A percentile compares a stretch with the other conserved stretches of the same genome.
These are phyloP conservation scores for Patiria pectinifera DNA, from an alignment of 53 echinoderm and acorn worm species.

Conservation along the genomic window DNA sequence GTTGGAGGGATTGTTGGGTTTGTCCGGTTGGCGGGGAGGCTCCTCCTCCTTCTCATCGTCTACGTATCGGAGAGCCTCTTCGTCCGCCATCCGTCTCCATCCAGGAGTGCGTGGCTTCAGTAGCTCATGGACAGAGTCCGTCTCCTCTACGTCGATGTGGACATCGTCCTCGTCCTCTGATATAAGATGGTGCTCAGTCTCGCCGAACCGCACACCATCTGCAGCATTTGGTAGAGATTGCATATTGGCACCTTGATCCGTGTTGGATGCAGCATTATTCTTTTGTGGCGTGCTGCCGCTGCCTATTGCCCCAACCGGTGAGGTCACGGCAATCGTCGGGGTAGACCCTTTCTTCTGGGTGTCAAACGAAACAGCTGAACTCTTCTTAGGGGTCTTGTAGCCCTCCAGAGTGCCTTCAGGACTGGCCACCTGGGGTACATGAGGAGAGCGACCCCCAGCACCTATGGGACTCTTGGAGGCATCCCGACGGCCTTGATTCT, in stretches of 20 bases:
- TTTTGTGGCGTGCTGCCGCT: neutral
- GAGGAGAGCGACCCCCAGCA: slow-evolving; percentile 45
- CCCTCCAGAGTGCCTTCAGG: slow-evolving; percentile 11
- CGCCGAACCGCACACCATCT: slow-evolving; percentile 52
- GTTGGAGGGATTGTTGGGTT: slow-evolving; percentile 7
- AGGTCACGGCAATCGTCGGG: slow-evolving; percentile 21
- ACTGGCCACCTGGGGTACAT: slow-evolving; percentile 1
- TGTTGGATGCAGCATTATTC: slow-evolving; percentile 36
- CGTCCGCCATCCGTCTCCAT: slow-evolving; percentile 64
- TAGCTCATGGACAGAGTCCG: slow-evolving; percentile 74
- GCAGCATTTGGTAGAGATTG: slow-evolving; percentile 66
- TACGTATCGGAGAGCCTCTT: slow-evolving; percentile 57
- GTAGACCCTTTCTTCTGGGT: slow-evolving; percentile 14
- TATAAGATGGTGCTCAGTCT: slow-evolving; percentile 51
- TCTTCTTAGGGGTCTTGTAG: slow-evolving; percentile 3
- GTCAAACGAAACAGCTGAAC: neutral
- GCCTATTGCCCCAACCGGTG: neutral
- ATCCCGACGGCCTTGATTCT: slow-evolving; percentile 52
- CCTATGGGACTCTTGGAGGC: slow-evolving; percentile 57
- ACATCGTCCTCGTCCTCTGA: slow-evolving; percentile 48
- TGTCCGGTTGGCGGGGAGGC: slow-evolving; percentile 74
- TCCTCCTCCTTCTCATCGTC: slow-evolving; percentile 62
- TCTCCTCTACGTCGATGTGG: slow-evolving; percentile 63
- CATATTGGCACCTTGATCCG: slow-evolving; percentile 48
- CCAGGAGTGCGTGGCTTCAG: slow-evolving; percentile 85